phyloP scores from a whole-genome alignment of 2,113 vertebrate species.

The Pseudorectes ferrugineus region DNA sequence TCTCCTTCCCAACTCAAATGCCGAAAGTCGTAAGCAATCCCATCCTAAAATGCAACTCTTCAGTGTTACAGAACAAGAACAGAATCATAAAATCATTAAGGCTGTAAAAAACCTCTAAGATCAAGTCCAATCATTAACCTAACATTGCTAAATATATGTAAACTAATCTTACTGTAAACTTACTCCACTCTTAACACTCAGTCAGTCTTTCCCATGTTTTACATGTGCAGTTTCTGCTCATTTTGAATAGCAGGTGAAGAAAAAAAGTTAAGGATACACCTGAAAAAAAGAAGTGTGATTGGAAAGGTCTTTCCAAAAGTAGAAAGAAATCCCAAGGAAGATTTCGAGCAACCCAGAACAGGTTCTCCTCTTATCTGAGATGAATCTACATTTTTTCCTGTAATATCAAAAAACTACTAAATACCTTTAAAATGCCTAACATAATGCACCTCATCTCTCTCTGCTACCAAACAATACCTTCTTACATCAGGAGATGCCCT shows the following conservation, averaged over 20 bases:
- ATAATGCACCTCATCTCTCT: background rate
- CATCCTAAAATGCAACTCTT: background rate
- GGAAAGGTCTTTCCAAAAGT: background rate
- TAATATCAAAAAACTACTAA: background rate
- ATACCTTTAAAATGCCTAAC: background rate
- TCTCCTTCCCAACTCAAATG: background rate
- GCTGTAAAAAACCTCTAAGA: background rate
- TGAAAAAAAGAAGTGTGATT: background rate
- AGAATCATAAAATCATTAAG: background rate
- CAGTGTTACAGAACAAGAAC: background rate
- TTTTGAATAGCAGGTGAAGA: background rate
- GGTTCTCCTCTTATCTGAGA: background rate
- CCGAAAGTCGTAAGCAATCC: background rate
- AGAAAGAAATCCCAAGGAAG: background rate
- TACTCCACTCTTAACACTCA: background rate
- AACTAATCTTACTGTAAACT: background rate
- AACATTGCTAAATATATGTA: background rate
- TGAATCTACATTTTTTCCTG: background rate
- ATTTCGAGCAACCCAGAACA: background rate
- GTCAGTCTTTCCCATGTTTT: background rate
- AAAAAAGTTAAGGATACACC: background rate
- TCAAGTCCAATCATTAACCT: background rate
- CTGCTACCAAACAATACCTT: background rate
- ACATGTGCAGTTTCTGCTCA: background rate
- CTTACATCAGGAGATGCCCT: background rate